Base-by-base conservation (phyloP, 2,888 invertebrate genomes). In the Myopa testacea region DNA sequence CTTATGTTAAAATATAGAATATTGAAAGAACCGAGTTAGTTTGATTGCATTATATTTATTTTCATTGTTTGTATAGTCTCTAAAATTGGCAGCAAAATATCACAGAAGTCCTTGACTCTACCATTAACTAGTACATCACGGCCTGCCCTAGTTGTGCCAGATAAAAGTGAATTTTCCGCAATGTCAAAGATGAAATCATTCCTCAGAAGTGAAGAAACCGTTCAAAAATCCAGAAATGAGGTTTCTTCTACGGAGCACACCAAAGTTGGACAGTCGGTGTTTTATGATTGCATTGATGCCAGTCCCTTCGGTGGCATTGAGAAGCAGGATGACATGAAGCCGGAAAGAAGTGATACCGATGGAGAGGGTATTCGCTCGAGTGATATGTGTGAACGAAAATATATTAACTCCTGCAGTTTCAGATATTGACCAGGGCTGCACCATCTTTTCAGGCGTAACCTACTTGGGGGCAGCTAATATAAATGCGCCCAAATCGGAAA, bases 391-490 rank as follows among this genome's bases (percentile, higher is more conserved):
- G 8, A 71, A 6, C 45, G 45, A 45, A 45, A 45, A 45, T 45
- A 10, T 45, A 38, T 45, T 45, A 71, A 19, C 26, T 5, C 7
- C 26, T 68, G n/a, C n/a, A 81, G 93, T 95, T 88, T 94, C 94
- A 85, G 95, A 95, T 88, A 93, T 95, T 81, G 95, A 95, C 88
- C 95, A 96, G 90, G 96, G 96, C 82, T 96, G 95, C 88, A 96
- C 96, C 19, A 94, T 96, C 85, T 98, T 98, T 90, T 95, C 96
- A 85, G 96, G 96, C 0, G 96, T 98, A 65, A 95, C 96, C 79
- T 98, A 98, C 90, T 91, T 98, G 83, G 98, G 98, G 65, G 95
- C 96, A 14, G 95, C 96, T 75, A 93, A 94, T 82, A 97, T 98
- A 84, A 95, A 95, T 86, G 95, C 96, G 14, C 98, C 98, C 0